Percentiles rank a stretch among this genome's conserved stretches.
phyloP scores from a whole-genome alignment of 2,797 vertebrate species.

The Tenualosa ilisha region DNA sequence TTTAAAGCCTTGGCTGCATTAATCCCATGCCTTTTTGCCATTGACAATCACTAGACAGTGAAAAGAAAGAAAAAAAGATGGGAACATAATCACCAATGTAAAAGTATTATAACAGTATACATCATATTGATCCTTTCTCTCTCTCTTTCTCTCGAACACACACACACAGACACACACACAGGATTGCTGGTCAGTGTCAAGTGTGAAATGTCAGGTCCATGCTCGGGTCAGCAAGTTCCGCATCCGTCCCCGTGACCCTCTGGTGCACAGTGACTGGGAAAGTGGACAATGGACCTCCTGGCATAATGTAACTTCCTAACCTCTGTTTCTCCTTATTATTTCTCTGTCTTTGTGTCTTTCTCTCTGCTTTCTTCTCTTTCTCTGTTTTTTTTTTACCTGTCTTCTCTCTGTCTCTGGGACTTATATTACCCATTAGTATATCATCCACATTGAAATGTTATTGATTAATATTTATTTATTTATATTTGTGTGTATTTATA shows the following conservation, averaged over 20 bases:
- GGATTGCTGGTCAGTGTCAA: constrained; percentile 13
- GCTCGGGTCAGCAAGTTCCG: constrained; percentile 62
- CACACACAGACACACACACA: background rate
- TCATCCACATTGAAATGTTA: background rate
- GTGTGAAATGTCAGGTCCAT: constrained; percentile 49
- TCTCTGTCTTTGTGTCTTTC: constrained; percentile 20
- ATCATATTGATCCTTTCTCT: no score
- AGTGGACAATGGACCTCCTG: constrained; percentile 69
- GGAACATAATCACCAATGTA: no score
- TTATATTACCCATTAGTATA: background rate
- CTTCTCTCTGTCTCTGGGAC: background rate
- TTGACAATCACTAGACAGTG: no score
- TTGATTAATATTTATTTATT: background rate
- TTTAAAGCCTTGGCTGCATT: no score
- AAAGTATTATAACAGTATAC: no score
- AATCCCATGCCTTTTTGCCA: no score
- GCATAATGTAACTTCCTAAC: constrained; percentile 68
- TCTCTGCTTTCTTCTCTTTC: background rate
- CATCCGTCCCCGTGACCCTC: constrained; percentile 71
- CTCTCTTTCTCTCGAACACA: background rate
- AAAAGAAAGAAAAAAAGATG: no score
- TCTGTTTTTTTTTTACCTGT: constrained; percentile 27
- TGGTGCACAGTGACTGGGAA: constrained; percentile 70
- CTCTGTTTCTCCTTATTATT: constrained; percentile 39
- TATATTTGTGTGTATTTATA: background rate